Percentiles rank a stretch among this genome's conserved stretches.
Conservation (phyloP, 2,888 invertebrate genomes). For the Drosophila incognita region DNA sequence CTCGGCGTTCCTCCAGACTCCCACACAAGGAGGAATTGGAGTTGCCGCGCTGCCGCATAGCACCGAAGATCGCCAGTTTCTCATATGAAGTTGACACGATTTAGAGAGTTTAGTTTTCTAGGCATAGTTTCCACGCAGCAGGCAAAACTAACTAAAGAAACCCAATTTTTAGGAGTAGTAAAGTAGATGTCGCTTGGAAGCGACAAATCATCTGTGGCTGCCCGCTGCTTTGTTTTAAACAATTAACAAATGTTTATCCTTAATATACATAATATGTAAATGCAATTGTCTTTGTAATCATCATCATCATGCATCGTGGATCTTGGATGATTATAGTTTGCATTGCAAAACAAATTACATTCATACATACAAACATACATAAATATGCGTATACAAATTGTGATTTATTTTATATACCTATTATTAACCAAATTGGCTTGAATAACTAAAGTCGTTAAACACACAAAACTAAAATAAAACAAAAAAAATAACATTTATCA, state of each 20-base stretch:
- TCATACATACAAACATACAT: constrained; percentile 48
- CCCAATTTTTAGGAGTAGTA: constrained; percentile 25
- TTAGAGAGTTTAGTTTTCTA: constrained; percentile 47
- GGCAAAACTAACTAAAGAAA: constrained; percentile 19
- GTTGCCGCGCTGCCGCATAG: constrained; percentile 83
- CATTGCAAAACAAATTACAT: constrained; percentile 30
- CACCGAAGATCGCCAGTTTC: constrained; percentile 63
- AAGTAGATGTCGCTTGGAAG: constrained; percentile 41
- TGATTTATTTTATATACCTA: constrained; percentile 81
- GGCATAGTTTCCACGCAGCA: constrained; percentile 36
- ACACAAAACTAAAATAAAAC: constrained; percentile 41
- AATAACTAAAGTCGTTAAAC: constrained; percentile 45
- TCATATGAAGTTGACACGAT: constrained; percentile 59
- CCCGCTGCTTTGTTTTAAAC: constrained; percentile 76
- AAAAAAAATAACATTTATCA: constrained; percentile 29
- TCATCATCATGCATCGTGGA: constrained; percentile 36
- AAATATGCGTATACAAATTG: constrained; percentile 73
- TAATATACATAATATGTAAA: constrained; percentile 50
- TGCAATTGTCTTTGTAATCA: constrained; percentile 53
- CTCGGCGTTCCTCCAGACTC: constrained; percentile 83
- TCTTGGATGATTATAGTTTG: constrained; percentile 44
- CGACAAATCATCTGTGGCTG: constrained; percentile 57
- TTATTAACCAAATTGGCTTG: constrained; percentile 65
- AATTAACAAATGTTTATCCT: constrained; percentile 76
- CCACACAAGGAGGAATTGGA: constrained; percentile 83